Conservation (phyloP, 2,797 vertebrate genomes). For the Siniperca obscura region DNA sequence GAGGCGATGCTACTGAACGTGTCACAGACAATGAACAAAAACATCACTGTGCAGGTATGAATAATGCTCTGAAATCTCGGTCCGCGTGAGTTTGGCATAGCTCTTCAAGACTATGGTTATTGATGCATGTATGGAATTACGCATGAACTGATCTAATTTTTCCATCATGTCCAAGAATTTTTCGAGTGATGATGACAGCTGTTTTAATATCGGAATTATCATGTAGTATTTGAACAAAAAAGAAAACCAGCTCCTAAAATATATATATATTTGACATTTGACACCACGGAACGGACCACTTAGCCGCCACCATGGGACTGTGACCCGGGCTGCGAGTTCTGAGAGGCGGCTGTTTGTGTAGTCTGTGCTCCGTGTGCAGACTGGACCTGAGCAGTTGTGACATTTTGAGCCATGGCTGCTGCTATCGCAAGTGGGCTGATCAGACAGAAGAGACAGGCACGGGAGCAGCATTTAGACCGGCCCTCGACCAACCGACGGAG, state of each 20-base stretch:
- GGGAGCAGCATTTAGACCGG: slow-evolving; percentile 97
- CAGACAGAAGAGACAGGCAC: slow-evolving; percentile 97
- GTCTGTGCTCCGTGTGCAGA: slow-evolving; percentile 82
- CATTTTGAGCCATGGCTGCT: slow-evolving; percentile 93
- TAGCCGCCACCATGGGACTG: slow-evolving; percentile 85
- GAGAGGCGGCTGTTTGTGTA: slow-evolving; percentile 81
- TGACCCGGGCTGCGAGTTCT: slow-evolving; percentile 81
- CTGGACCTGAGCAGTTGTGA: slow-evolving; percentile 81
- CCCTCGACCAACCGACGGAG: slow-evolving; percentile 93
- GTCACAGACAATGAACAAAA: slow-evolving; percentile 65
- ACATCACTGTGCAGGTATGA: slow-evolving; percentile 77
- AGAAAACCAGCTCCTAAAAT: slow-evolving; percentile 48
- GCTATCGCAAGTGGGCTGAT: slow-evolving; percentile 99
- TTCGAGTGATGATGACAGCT: slow-evolving; percentile 69
- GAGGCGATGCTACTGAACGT: slow-evolving; percentile 61
- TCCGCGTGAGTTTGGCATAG: slow-evolving; percentile 68
- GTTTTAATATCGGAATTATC: slow-evolving; percentile 63
- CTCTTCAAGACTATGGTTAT: slow-evolving; percentile 54
- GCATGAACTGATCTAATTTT: slow-evolving; percentile 68
- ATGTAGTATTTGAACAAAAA: slow-evolving; percentile 78
- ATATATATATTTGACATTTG: slow-evolving; percentile 62
- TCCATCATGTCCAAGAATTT: slow-evolving; percentile 70
- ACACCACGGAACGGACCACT: slow-evolving; percentile 70
- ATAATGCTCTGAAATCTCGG: slow-evolving; percentile 49
- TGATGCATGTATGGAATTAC: slow-evolving; percentile 76